These are phyloP conservation scores for Scaptomyza hsui DNA, from an alignment of 1,140 invertebrate species.

Conservation along the genomic window DNA sequence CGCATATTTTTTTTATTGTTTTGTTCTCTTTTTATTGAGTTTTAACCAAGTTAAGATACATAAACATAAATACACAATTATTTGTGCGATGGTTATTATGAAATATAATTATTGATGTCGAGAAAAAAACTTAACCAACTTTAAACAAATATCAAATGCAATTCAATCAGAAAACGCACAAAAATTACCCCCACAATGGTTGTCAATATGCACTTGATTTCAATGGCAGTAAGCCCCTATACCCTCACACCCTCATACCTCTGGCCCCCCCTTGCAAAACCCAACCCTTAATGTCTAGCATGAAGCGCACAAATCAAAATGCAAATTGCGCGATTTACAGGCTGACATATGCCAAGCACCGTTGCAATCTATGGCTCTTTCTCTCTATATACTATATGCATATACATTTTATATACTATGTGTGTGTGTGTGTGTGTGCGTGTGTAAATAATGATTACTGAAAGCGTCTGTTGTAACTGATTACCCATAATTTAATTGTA, in stretches of 20 bases:
- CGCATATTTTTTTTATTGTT: slow-evolving; percentile 3
- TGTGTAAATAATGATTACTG: slow-evolving; percentile 77
- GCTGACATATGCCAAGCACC: slow-evolving; percentile 32
- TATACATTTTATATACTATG: slow-evolving; percentile 8
- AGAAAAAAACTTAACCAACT: slow-evolving; percentile 14
- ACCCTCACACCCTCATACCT: neutral
- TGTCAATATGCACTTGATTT: slow-evolving; percentile 25
- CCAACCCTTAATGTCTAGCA: slow-evolving; percentile 43
- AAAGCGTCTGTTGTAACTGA: slow-evolving; percentile 78
- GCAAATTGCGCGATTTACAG: slow-evolving; percentile 71
- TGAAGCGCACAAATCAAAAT: slow-evolving; percentile 69
- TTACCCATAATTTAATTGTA: slow-evolving; percentile 82
- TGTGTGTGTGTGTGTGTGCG: neutral
- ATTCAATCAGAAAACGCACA: slow-evolving; percentile 56
- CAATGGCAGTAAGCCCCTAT: neutral
- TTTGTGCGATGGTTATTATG: neutral
- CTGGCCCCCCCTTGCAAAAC: neutral
- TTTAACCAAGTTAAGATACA: slow-evolving; percentile 13
- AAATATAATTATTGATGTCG: slow-evolving; percentile 9
- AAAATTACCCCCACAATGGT: slow-evolving; percentile 53
- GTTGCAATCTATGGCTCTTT: slow-evolving; percentile 35
- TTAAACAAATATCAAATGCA: slow-evolving; percentile 53
- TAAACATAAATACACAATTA: slow-evolving; percentile 2
- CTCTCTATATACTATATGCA: slow-evolving; percentile 6
- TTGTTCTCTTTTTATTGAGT: neutral